A percentile compares a stretch with the other conserved stretches of the same genome.
Evolutionary conservation across 2,797 vertebrate species (phyloP).

Genomic region (Margarornis squamiger): DNA sequence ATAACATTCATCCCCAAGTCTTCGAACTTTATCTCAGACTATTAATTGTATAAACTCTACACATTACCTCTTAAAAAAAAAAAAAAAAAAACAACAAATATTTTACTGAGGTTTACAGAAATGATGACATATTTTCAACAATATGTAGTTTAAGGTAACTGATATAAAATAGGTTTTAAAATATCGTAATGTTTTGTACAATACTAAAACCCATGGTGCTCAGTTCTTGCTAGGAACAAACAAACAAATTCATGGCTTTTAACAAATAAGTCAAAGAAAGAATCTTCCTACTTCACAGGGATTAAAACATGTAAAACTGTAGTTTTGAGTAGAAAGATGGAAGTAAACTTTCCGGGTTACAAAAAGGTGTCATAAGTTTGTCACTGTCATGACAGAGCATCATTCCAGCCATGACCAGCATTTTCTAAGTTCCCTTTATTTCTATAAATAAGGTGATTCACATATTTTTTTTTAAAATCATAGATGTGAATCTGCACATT

Average conservation of each 20-base stretch:
- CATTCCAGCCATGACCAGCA: not conserved
- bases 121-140: not conserved
- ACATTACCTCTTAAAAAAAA: not conserved
- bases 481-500: not conserved
- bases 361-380: not conserved
- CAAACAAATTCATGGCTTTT: not conserved
- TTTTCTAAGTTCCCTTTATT: not conserved
- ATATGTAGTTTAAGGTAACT: not conserved
- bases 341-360: not conserved
- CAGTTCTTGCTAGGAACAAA: not conserved
- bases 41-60: not conserved
- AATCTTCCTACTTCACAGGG: not conserved
- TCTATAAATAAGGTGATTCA: not conserved
- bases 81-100: not conserved
- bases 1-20: not conserved
- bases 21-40: slow-evolving; percentile 22
- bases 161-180: not conserved
- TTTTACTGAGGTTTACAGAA: not conserved
- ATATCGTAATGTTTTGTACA: not conserved
- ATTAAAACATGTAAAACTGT: not conserved
- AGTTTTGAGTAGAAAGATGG: not conserved
- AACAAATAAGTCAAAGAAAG: not conserved
- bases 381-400: not conserved
- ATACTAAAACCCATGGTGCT: not conserved
- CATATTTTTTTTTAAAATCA: not conserved